Conservation (phyloP, 2,113 vertebrate species). For the Sardina pilchardus region DNA sequence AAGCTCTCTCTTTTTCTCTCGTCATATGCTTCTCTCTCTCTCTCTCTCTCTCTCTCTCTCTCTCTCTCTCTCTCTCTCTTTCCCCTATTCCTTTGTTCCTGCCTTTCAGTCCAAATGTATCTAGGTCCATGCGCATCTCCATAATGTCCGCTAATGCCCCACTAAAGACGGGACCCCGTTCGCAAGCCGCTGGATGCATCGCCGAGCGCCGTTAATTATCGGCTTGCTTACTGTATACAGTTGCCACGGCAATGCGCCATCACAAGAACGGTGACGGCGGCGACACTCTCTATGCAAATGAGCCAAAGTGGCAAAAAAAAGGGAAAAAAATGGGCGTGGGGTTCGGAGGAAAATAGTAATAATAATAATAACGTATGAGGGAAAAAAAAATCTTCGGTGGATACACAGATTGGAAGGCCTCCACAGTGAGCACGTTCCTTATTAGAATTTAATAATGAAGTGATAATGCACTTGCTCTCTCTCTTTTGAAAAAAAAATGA, state of each 20-base stretch:
- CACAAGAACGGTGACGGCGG: constrained; percentile 25
- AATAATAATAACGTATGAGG: constrained; percentile 24
- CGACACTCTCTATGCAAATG: constrained; percentile 27
- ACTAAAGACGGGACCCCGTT: constrained; percentile 28
- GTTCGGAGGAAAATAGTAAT: neutral
- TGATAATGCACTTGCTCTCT: constrained; percentile 41
- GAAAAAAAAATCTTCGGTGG: constrained; percentile 26
- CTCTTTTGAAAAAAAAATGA: neutral
- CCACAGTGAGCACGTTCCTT: constrained; percentile 30
- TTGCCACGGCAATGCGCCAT: constrained; percentile 44
- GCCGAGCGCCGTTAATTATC: constrained; percentile 48
- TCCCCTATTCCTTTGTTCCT: constrained; percentile 42
- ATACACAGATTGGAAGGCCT: constrained; percentile 42
- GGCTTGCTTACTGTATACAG: constrained; percentile 34
- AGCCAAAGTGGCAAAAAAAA: neutral
- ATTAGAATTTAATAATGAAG: constrained; percentile 49
- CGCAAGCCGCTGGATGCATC: constrained; percentile 20
- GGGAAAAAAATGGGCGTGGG: neutral
- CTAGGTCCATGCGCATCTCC: constrained; percentile 34
- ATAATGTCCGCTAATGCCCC: constrained; percentile 34
- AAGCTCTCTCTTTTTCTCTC: constrained; percentile 32
- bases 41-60: constrained; percentile 12
- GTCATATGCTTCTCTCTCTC: neutral
- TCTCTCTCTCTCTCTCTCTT: constrained; percentile 14
- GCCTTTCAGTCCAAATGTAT: constrained; percentile 22